Conservation (phyloP, 2,113 vertebrate species). For the Ophiodon elongatus region DNA sequence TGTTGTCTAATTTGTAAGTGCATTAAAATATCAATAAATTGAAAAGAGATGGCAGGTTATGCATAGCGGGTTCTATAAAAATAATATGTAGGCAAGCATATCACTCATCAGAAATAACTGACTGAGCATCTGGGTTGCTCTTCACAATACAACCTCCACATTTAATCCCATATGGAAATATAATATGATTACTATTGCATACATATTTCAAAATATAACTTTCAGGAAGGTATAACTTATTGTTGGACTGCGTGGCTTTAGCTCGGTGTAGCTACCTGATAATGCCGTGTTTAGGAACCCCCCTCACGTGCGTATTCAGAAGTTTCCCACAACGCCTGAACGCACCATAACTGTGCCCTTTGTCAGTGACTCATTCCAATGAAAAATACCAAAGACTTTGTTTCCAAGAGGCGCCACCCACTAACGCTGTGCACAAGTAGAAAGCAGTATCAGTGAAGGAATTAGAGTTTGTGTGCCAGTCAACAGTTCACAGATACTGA, state of each 20-base stretch:
- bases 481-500: slow-evolving; percentile 1
- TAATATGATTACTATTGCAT: neutral
- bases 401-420: slow-evolving; percentile 43
- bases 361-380: neutral
- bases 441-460: slow-evolving; percentile 10
- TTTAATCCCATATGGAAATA: neutral
- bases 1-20: neutral
- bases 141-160: neutral
- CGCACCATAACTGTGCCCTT: slow-evolving; percentile 5
- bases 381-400: neutral
- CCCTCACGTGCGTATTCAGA: accelerated
- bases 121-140: neutral
- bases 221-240: neutral
- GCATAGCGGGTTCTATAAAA: neutral
- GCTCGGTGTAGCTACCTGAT: neutral
- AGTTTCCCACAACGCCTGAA: slow-evolving; percentile 35
- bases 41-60: neutral
- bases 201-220: neutral
- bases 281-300: neutral
- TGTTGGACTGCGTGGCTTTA: too few species aligned
- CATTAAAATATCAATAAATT: neutral
- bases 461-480: neutral
- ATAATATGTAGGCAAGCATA: neutral
- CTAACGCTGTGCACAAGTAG: neutral
- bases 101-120: neutral